These are phyloP conservation scores for Venturia canescens DNA, from an alignment of 1,140 invertebrate species.

Conservation along the genomic window DNA sequence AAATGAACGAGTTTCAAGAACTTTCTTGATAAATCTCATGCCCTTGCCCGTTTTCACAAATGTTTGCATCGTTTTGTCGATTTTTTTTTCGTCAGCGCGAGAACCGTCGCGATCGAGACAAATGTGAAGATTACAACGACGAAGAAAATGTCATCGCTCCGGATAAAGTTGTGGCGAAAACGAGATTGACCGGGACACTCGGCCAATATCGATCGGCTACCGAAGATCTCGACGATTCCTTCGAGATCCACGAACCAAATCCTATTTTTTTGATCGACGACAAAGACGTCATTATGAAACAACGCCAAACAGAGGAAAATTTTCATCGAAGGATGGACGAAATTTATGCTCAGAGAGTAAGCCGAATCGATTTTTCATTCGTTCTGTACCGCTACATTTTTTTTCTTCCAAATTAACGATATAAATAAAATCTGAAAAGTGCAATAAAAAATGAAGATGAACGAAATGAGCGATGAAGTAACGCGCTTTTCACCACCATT, in stretches of 20 bases:
- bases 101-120: conserved; percentile 14
- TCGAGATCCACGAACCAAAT: conserved; percentile 18
- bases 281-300: conserved; percentile 54
- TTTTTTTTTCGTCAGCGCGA: conserved; percentile 19
- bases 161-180: conserved; percentile 28
- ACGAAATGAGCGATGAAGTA: no score
- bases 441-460: no score
- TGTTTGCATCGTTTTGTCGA: not conserved
- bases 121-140: conserved; percentile 15
- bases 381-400: no score
- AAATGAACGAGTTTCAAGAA: no score
- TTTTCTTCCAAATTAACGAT: no score
- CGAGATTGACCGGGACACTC: conserved; percentile 20
- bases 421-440: no score
- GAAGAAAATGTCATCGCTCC: conserved; percentile 8
- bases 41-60: not conserved
- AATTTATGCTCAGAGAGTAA: conserved; percentile 49
- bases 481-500: conserved; percentile 40
- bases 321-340: conserved; percentile 55
- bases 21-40: not conserved
- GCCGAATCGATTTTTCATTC: not conserved
- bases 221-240: conserved; percentile 29
- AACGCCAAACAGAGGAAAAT: conserved; percentile 53
- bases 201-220: conserved; percentile 32
- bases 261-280: conserved; percentile 44